Evolutionary conservation across 2,888 invertebrate species (phyloP), one percentile per base, ranked within the genome.

Genomic region (Boloria selene): DNA sequence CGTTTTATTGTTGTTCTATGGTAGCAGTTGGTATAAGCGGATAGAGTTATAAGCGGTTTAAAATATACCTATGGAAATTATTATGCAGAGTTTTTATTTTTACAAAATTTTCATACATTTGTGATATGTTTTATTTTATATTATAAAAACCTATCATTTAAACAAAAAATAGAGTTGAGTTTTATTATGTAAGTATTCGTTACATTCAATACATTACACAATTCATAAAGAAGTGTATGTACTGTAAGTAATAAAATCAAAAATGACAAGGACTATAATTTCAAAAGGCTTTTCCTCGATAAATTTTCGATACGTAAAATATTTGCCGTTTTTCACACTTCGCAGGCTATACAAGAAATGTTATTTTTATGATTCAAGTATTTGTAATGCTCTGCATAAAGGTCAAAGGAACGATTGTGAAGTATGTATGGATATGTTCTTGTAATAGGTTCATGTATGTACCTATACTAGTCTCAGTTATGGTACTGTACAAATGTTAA

Each of bases 251-350:
- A 51, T 31, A 38, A 51, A 44, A 56, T 64, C 26, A 51, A 17
- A 51, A 64, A 67, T 56, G 51, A 60, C 64, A 61, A 47, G 55
- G 60, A 60, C 60, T 44, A 51, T 38, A 54, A 50, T 55, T 55
- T 26, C 16, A 49, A 64, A 67, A 67, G 16, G 54, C 47, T 54
- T 63, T 54, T 50, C 17, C 31, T 47, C 47, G 56, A 67, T 61
- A 50, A 64, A 67, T 64, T 49, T 54, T 64, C 47, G 47, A 64
- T 64, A 62, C 59, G 64, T 64, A 44, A 64, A 60, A 38, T 38
- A 38, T 54, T 26, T 52, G 38, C 45, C 38, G 42, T 62, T 64
- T 61, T 62, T 62, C 47, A 55, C 64, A 64, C 69, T 64, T 64
- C 64, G 18, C 4, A 14, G 54, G 26, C 45, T 38, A 38, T 51